Evolutionary conservation across 2,888 invertebrate species (phyloP).

Genomic region (Microdon myrmicae): DNA sequence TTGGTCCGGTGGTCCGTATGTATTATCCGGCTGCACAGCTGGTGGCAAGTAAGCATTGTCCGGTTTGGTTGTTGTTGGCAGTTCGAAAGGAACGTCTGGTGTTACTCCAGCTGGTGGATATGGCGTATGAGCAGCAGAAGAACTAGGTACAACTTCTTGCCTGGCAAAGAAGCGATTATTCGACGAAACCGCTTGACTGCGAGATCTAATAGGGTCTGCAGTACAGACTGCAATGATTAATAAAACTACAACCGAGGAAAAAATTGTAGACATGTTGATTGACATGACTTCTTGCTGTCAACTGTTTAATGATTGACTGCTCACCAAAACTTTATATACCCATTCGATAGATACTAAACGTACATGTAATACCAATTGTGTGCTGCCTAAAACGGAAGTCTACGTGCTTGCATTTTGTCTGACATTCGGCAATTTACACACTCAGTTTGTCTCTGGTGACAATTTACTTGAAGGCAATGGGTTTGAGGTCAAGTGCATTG

Average conservation of each 20-base stretch:
- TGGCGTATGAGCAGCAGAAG: slow-evolving; percentile 16
- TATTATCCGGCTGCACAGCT: too few relatives aligned
- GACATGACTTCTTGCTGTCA: slow-evolving; percentile 18
- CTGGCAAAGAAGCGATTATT: slow-evolving; percentile 34
- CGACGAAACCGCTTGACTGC: slow-evolving; percentile 31
- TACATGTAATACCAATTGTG: too few relatives aligned
- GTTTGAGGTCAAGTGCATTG: too few relatives aligned
- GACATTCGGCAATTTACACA: too few relatives aligned
- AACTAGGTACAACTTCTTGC: slow-evolving; percentile 24
- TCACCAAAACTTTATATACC: slow-evolving; percentile 35
- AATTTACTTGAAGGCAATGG: too few relatives aligned
- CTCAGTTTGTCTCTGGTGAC: too few relatives aligned
- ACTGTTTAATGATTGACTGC: slow-evolving; percentile 34
- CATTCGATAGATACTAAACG: too few relatives aligned
- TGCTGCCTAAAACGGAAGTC: too few relatives aligned
- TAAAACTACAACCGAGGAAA: slow-evolving; percentile 13
- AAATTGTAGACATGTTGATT: slow-evolving; percentile 29
- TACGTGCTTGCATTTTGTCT: too few relatives aligned
- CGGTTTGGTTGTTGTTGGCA: slow-evolving; percentile 29
- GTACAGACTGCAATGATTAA: slow-evolving; percentile 2
- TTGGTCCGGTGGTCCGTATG: slow-evolving; percentile 34
- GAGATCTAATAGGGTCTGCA: slow-evolving; percentile 26
- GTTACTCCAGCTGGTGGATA: slow-evolving; percentile 38
- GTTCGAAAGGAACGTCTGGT: slow-evolving; percentile 39
- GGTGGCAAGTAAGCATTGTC: slow-evolving; percentile 35